A percentile compares a stretch with the other conserved stretches of the same genome.
These are phyloP conservation scores for Gadus chalcogrammus DNA, from an alignment of 2,113 vertebrate genomes.

Conservation along the genomic window DNA sequence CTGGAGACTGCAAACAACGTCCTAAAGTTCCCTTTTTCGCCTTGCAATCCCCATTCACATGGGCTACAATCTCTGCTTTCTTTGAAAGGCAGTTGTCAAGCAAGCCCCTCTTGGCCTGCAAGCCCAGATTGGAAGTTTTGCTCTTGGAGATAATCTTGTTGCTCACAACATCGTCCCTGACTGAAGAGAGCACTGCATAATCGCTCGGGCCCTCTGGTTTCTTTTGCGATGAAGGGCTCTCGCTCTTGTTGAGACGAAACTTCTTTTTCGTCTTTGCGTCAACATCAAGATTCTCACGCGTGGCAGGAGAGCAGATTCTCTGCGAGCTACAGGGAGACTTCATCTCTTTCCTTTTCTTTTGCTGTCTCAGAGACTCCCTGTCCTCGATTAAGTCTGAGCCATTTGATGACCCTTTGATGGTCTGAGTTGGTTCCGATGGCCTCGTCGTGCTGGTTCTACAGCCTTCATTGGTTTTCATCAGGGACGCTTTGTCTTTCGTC, in stretches of 20 bases:
- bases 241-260: conserved; percentile 65
- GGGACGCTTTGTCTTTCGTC: conserved; percentile 56
- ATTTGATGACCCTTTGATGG: conserved; percentile 43
- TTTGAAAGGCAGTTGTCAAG: conserved; percentile 75
- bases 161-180: conserved; percentile 78
- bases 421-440: conserved; percentile 55
- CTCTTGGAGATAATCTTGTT: conserved; percentile 76
- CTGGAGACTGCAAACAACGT: conserved; percentile 72
- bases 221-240: conserved; percentile 57
- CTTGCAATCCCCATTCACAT: conserved; percentile 75
- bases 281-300: conserved; percentile 78
- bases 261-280: conserved; percentile 80
- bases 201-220: conserved; percentile 71
- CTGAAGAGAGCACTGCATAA: conserved; percentile 71
- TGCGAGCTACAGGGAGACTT: conserved; percentile 65
- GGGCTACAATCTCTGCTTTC: conserved; percentile 70
- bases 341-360: conserved; percentile 81
- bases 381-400: conserved; percentile 55
- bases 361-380: conserved; percentile 58
- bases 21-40: conserved; percentile 76
- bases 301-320: conserved; percentile 66
- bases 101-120: conserved; percentile 72
- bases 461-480: conserved; percentile 51
- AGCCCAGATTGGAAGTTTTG: conserved; percentile 58
- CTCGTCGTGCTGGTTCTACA: conserved; percentile 53